Conservation (phyloP, 2,113 vertebrate species). For the Carettochelys insculpta region DNA sequence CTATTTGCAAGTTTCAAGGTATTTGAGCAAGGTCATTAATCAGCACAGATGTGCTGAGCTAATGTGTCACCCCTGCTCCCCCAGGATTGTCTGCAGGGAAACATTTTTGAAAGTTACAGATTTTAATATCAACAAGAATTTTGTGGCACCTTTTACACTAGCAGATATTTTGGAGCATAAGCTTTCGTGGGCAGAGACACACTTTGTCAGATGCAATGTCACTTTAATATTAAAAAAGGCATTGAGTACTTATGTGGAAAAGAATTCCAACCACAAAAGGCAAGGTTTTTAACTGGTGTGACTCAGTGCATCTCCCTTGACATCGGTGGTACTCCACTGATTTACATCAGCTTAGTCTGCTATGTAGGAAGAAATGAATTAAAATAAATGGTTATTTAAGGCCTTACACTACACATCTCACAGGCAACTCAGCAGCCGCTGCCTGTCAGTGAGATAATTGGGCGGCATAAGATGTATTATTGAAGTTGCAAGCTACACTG, state of each 20-base stretch:
- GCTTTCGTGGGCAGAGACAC: too few relatives aligned
- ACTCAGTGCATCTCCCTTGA: not conserved
- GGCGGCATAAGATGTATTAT: not conserved
- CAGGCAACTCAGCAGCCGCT: not conserved
- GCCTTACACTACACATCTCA: not conserved
- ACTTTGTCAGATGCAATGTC: too few relatives aligned
- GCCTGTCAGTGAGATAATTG: not conserved
- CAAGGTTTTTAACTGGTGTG: not conserved
- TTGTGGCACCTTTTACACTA: too few relatives aligned
- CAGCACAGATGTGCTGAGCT: not conserved
- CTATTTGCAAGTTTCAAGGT: not conserved
- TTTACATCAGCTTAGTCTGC: rapidly evolving
- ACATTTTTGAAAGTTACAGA: not conserved
- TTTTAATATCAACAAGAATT: not conserved
- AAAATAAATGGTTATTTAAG: not conserved
- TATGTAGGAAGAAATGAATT: not conserved
- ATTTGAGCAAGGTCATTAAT: not conserved
- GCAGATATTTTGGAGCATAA: too few relatives aligned
- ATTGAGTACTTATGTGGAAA: not conserved
- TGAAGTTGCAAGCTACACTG: not conserved
- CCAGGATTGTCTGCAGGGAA: not conserved
- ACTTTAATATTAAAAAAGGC: too few relatives aligned
- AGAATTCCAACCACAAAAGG: not conserved
- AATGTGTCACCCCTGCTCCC: not conserved
- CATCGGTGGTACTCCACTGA: not conserved